phyloP scores from a whole-genome alignment of 2,113 vertebrate species.

The Camelus dromedarius region DNA sequence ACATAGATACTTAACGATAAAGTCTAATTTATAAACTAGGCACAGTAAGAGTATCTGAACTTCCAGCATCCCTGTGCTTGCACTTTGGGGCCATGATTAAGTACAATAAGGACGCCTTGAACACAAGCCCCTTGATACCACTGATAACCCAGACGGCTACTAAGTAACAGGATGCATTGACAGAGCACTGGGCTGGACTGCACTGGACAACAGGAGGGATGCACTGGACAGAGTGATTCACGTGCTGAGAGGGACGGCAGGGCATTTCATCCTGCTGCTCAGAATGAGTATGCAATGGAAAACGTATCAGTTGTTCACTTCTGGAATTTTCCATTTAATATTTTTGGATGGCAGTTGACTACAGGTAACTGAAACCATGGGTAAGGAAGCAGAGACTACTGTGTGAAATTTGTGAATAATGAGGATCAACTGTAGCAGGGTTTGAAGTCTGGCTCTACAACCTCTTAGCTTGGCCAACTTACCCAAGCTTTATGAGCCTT shows the following conservation, averaged over 20 bases:
- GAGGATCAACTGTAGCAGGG: background rate
- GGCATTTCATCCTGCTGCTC: background rate
- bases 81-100: background rate
- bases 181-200: background rate
- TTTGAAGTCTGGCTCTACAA: background rate
- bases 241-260: background rate
- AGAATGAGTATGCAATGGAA: rapidly evolving
- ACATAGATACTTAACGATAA: background rate
- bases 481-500: background rate
- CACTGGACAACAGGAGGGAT: background rate
- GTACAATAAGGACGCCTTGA: background rate
- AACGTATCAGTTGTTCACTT: background rate
- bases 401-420: background rate
- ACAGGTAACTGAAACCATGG: background rate
- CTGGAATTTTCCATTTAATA: background rate
- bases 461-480: background rate
- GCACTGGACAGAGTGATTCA: background rate
- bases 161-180: background rate
- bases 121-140: background rate
- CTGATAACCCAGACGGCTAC: background rate
- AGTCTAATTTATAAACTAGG: background rate
- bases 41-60: background rate
- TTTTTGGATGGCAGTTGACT: background rate
- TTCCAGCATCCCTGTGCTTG: background rate
- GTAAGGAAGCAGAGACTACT: background rate